These are phyloP conservation scores for Sanderia malayensis DNA, from an alignment of 30 jellyfish, hydroid and myxozoan species.

Conservation along the genomic window DNA sequence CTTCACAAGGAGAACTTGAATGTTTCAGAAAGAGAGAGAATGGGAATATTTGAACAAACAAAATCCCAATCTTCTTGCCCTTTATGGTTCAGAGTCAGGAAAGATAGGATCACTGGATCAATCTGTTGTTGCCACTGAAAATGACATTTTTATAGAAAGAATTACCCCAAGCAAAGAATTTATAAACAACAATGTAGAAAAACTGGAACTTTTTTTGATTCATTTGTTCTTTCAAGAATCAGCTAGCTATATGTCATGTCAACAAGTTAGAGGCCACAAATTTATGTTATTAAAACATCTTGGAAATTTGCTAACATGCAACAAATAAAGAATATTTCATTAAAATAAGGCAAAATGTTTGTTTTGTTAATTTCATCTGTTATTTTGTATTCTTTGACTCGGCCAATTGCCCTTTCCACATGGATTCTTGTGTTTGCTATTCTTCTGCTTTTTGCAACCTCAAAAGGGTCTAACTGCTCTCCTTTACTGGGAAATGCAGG, in stretches of 20 bases:
- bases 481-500: conserved; percentile 10
- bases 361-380: neutral
- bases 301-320: neutral
- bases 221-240: conserved; percentile 5
- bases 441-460: conserved; percentile 2
- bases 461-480: conserved; percentile 8
- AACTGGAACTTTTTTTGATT: neutral
- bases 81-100: no score
- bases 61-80: no score
- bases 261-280: no score
- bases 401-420: conserved; percentile 18
- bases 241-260: no score
- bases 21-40: no score
- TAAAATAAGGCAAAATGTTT: neutral
- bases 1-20: no score
- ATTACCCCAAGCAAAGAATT: conserved; percentile 2
- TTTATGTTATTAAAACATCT: neutral
- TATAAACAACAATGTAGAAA: neutral
- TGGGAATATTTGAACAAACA: no score
- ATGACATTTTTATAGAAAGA: neutral
- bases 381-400: conserved; percentile 2
- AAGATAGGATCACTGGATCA: no score
- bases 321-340: neutral
- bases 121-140: conserved; percentile 10
- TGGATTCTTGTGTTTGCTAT: conserved; percentile 6